phyloP scores from a whole-genome alignment of 2,888 invertebrate genomes.

The Xanthia icteritia region DNA sequence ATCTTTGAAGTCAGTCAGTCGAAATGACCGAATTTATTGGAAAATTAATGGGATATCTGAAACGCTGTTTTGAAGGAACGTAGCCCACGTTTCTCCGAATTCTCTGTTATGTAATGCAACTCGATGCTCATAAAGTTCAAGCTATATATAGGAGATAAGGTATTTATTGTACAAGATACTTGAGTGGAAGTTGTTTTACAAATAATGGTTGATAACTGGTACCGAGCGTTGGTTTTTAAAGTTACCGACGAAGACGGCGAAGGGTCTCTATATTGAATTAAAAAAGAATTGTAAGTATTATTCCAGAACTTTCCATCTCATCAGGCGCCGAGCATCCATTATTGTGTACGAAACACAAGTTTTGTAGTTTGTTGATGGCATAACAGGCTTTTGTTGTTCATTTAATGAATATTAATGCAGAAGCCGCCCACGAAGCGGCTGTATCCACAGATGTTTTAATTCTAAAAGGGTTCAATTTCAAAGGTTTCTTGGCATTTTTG shows the following conservation, averaged over 20 bases:
- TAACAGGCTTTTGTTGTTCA: constrained; percentile 21
- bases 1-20: background rate
- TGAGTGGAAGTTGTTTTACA: background rate
- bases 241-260: background rate
- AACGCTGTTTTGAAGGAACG: background rate
- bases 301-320: constrained; percentile 9
- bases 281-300: background rate
- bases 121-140: background rate
- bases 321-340: constrained; percentile 22
- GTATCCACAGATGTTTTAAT: constrained; percentile 14
- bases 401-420: constrained; percentile 45
- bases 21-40: background rate
- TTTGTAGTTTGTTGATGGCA: constrained; percentile 33
- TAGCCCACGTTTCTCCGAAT: background rate
- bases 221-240: background rate
- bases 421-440: background rate
- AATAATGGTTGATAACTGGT: background rate
- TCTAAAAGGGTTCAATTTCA: constrained; percentile 3
- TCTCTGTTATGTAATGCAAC: background rate
- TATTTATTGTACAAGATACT: background rate
- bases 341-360: constrained; percentile 26
- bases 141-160: too few relatives aligned
- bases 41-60: background rate
- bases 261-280: background rate
- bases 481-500: background rate